Evolutionary conservation across 2,888 invertebrate species (phyloP), one percentile per base, ranked within the genome.

Genomic region (Himalopsyche japonica): DNA sequence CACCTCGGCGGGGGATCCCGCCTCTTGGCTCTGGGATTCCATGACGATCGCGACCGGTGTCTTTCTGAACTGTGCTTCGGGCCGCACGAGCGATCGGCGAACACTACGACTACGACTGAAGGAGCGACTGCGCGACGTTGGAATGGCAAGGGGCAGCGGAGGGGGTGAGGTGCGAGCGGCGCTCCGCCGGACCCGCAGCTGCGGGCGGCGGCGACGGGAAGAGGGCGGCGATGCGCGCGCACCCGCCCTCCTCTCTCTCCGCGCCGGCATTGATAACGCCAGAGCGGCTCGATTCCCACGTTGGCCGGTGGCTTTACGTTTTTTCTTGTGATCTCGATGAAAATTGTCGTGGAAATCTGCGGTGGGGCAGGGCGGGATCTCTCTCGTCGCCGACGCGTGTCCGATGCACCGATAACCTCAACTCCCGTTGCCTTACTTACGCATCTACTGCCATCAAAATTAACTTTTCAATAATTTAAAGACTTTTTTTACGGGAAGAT

Each of bases 1-100:
- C 92, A 97, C 97, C 93, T 97, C 97, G 88, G 97, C 96, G 90
- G 97, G 96, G 90, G 96, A 95, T 90, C 95, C 95, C 90, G 95
- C 94, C 91, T 96, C 96, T 93, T 96, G 96, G 90, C 91, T 94
- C 91, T 95, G 95, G 91, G 94, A 93, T 93, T 95, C 95, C 95
- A 95, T 95, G 81, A 64, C 89, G 88, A 34, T 57, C 43, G 37
- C 57, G 78, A 70, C 84, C 80, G 81, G 84, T 85, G 81, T 83
- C 82, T 85, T 90, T 90, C 78, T 83, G 90, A 89, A 89, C 90
- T 90, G 91, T 70, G 91, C 88, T 90, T 89, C 90, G 70, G 70
- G 70, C 27, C 90, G 91, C 90, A 88, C 89, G 88, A 89, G 90
- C 89, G 89, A 89, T 70, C 70, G 70, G 70, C 84, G 83, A 80